phyloP scores from a whole-genome alignment of 2,888 invertebrate species.

The Geotrupes spiniger region DNA sequence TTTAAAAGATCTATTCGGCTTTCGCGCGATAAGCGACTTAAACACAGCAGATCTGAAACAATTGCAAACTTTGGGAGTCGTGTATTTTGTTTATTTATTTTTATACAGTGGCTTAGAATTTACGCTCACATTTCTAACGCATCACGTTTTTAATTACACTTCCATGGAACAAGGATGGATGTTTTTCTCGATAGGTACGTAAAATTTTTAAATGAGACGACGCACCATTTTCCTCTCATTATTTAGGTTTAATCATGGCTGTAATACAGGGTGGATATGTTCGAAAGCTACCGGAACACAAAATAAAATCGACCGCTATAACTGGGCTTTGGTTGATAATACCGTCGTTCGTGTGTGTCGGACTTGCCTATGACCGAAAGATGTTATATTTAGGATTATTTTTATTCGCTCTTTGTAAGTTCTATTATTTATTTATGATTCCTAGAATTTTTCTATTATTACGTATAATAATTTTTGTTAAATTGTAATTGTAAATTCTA shows the following conservation, averaged over 20 bases:
- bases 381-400: slow-evolving; percentile 80
- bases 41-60: slow-evolving; percentile 60
- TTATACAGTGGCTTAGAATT: slow-evolving; percentile 96
- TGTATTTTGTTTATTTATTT: slow-evolving; percentile 90
- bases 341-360: slow-evolving; percentile 82
- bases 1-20: slow-evolving; percentile 55
- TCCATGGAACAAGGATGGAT: slow-evolving; percentile 98
- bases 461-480: too few relatives aligned
- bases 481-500: too few relatives aligned
- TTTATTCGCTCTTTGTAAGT: slow-evolving; percentile 87
- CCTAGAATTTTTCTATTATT: too few relatives aligned
- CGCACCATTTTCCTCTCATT: background rate
- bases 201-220: slow-evolving; percentile 7
- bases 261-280: slow-evolving; percentile 86
- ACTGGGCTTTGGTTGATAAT: slow-evolving; percentile 80
- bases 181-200: slow-evolving; percentile 86
- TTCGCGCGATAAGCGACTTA: slow-evolving; percentile 66
- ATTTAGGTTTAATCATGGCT: slow-evolving; percentile 78
- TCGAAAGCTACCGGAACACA: slow-evolving; percentile 70
- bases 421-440: slow-evolving; percentile 11
- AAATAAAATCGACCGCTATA: slow-evolving; percentile 69
- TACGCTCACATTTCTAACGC: slow-evolving; percentile 94
- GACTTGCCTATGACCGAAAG: slow-evolving; percentile 60
- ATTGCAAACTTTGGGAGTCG: slow-evolving; percentile 66
- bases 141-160: slow-evolving; percentile 84